Conservation (phyloP, 2,797 vertebrate species). For the Falco berigora region DNA sequence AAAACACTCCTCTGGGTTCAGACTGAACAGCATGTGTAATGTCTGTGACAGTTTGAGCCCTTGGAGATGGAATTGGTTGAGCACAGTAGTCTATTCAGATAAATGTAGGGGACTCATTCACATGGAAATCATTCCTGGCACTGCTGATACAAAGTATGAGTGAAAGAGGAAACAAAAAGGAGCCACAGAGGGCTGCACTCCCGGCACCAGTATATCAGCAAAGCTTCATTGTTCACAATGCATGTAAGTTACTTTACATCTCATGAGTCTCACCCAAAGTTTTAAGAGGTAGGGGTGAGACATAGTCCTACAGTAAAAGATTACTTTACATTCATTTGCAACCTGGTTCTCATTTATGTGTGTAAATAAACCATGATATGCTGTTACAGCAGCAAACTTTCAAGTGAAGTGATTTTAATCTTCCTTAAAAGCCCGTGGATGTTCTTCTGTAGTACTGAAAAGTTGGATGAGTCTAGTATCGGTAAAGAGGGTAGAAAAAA, state of each 20-base stretch:
- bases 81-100: constrained; percentile 48
- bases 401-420: not conserved
- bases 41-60: constrained; percentile 28
- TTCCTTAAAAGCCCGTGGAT: not conserved
- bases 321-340: not conserved
- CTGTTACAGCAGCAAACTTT: not conserved
- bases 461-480: not conserved
- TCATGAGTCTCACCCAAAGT: not conserved
- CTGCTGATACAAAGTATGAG: not conserved
- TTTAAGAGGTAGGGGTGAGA: not conserved
- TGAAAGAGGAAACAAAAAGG: not conserved
- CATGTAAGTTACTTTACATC: not conserved
- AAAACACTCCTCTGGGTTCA: not conserved
- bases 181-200: not conserved
- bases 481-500: not conserved
- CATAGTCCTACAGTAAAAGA: not conserved
- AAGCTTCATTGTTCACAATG: not conserved
- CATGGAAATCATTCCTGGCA: constrained; percentile 50
- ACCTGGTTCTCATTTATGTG: not conserved
- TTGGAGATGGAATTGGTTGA: constrained; percentile 21
- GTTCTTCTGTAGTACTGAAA: not conserved
- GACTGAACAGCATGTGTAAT: not conserved
- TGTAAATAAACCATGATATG: not conserved
- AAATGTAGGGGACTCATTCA: constrained; percentile 34
- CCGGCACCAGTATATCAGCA: not conserved